Conservation (phyloP, 2,888 invertebrate genomes). For the Mellilla xanthometata region DNA sequence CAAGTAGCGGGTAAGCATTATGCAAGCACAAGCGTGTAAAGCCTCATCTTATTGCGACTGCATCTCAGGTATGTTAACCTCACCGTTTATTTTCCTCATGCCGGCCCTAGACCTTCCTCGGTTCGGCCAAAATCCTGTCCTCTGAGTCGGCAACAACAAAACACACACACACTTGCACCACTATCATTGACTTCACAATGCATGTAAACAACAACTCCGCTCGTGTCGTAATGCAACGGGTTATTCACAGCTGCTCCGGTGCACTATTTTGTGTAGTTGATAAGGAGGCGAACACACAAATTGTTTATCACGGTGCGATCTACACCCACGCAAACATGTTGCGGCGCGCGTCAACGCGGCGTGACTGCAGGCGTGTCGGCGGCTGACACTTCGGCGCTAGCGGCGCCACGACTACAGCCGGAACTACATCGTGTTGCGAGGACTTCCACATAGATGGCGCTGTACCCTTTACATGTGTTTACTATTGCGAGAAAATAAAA, state of each 20-base stretch:
- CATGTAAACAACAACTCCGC: slow-evolving; percentile 45
- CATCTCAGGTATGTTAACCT: slow-evolving; percentile 33
- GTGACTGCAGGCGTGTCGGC: slow-evolving; percentile 78
- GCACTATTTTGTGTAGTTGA: slow-evolving; percentile 58
- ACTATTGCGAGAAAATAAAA: slow-evolving; percentile 1
- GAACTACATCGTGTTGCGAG: slow-evolving; percentile 41
- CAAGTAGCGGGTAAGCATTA: slow-evolving; percentile 33
- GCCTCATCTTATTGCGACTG: slow-evolving; percentile 27
- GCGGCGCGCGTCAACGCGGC: slow-evolving; percentile 79
- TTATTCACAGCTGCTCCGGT: slow-evolving; percentile 35
- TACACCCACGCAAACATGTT: slow-evolving; percentile 75
- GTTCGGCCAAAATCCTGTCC: slow-evolving; percentile 74
- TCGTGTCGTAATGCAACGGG: slow-evolving; percentile 35
- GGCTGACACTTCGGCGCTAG: slow-evolving; percentile 72
- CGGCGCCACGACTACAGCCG: slow-evolving; percentile 36
- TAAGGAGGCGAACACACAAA: slow-evolving; percentile 67
- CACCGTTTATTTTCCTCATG: slow-evolving; percentile 81
- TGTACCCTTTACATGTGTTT: slow-evolving; percentile 23
- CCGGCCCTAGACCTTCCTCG: slow-evolving; percentile 69
- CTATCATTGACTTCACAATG: slow-evolving; percentile 59
- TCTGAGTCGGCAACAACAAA: slow-evolving; percentile 69
- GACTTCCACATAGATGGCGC: slow-evolving; percentile 57
- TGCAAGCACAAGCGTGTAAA: slow-evolving; percentile 21
- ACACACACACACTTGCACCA: slow-evolving; percentile 66
- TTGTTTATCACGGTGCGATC: slow-evolving; percentile 71